Conservation (phyloP, 2,888 invertebrate genomes). For the Bombylius major region DNA sequence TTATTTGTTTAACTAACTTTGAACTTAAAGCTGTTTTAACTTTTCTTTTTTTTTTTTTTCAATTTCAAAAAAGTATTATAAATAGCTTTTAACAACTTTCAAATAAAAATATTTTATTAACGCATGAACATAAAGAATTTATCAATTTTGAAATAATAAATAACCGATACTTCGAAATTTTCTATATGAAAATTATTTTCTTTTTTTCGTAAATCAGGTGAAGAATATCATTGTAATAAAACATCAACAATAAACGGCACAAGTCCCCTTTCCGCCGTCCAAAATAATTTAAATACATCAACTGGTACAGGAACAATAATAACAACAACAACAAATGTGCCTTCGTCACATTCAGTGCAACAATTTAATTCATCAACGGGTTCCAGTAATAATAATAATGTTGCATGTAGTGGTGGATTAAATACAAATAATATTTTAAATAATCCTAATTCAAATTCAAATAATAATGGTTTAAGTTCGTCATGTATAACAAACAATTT, state of each 20-base stretch:
- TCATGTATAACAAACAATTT: not conserved
- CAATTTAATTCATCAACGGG: slow-evolving; percentile 26
- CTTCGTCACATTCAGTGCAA: slow-evolving; percentile 35
- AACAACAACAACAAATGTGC: slow-evolving; percentile 23
- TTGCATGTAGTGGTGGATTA: not conserved
- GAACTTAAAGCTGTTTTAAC: no score
- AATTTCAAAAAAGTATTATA: no score
- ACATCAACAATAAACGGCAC: slow-evolving; percentile 26
- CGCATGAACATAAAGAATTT: no score
- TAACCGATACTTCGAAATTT: no score
- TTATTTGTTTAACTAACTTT: no score
- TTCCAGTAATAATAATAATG: not conserved
- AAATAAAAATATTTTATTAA: no score
- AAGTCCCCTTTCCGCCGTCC: slow-evolving; percentile 33
- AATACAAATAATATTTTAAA: not conserved
- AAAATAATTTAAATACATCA: slow-evolving; percentile 32
- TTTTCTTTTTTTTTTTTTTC: no score
- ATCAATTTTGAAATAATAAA: no score
- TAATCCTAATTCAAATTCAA: slow-evolving; percentile 25
- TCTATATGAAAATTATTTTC: no score
- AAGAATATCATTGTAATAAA: slow-evolving; percentile 33
- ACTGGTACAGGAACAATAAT: slow-evolving; percentile 24
- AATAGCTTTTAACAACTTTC: no score
- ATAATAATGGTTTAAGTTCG: slow-evolving; percentile 13
- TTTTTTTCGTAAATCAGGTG: slow-evolving; percentile 19